A percentile compares a stretch with the other conserved stretches of the same genome.
phyloP scores from a whole-genome alignment of 2,888 invertebrate species.

The Oscheius sp. region DNA sequence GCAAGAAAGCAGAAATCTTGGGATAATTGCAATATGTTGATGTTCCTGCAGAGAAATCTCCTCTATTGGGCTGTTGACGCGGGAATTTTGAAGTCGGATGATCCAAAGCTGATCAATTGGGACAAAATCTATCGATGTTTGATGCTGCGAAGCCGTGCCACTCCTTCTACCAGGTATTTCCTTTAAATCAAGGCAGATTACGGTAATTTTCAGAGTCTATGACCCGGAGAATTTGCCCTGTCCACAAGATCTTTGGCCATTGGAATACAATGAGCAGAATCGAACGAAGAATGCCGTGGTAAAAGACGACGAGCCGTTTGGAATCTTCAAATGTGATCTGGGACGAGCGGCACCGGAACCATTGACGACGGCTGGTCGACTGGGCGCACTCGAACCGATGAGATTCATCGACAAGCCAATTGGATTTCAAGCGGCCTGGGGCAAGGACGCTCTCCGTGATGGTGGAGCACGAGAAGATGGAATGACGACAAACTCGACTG shows the following conservation, averaged over 20 bases:
- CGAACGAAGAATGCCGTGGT: no score
- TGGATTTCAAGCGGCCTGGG: neutral
- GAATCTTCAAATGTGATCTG: neutral
- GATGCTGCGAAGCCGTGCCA: neutral
- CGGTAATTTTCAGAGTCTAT: neutral
- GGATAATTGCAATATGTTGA: neutral
- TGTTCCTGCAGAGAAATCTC: neutral
- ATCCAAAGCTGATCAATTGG: neutral
- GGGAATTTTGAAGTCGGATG: neutral
- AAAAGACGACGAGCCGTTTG: neutral
- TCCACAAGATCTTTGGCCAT: neutral
- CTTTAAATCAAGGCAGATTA: no score
- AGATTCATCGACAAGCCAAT: neutral
- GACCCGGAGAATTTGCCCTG: neutral
- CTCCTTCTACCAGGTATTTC: neutral
- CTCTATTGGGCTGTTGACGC: neutral
- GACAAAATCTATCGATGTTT: slow-evolving; percentile 1
- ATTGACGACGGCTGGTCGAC: neutral
- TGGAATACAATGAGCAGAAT: neutral
- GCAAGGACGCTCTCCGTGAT: neutral
- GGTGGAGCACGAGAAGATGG: neutral
- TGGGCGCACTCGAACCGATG: neutral
- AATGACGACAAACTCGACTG: neutral
- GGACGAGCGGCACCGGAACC: neutral
- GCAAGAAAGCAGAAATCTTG: neutral